Evolutionary conservation across 53 echinoderm and acorn worm genomes (phyloP).

Genomic region (Echinometra lucunter): DNA sequence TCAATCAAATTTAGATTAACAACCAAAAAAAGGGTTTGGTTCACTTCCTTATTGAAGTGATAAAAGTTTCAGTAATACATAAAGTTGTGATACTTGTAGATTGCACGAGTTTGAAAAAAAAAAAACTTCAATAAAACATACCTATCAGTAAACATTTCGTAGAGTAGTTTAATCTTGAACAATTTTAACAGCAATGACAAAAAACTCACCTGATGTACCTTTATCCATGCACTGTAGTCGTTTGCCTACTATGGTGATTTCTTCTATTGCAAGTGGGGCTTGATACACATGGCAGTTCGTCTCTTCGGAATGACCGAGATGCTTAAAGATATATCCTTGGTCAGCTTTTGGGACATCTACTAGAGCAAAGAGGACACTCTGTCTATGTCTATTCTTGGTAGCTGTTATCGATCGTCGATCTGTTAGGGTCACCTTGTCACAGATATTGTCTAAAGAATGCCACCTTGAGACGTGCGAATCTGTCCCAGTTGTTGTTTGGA

Average conservation of each 20-base stretch:
- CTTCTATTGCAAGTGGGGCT: conserved; percentile 80
- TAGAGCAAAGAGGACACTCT: conserved; percentile 75
- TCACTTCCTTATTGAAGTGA: not conserved
- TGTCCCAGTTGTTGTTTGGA: conserved; percentile 66
- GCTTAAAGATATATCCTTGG: conserved; percentile 78
- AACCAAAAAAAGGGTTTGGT: not conserved
- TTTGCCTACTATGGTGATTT: conserved; percentile 78
- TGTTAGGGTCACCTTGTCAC: conserved; percentile 65
- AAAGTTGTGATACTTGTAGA: not conserved
- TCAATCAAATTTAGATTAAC: not conserved
- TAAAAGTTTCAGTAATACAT: not conserved
- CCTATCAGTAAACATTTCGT: conserved; percentile 17
- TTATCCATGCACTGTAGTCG: conserved; percentile 76
- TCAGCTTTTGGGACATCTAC: conserved; percentile 78
- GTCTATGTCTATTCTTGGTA: conserved; percentile 76
- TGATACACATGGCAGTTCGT: conserved; percentile 80
- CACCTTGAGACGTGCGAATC: conserved; percentile 78
- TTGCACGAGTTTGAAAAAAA: conserved; percentile 35
- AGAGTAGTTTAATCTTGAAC: conserved; percentile 22
- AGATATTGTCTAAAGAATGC: conserved; percentile 70
- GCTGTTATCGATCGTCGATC: conserved; percentile 66
- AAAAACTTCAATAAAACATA: conserved; percentile 50
- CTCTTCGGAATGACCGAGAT: conserved; percentile 81
- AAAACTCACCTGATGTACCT: conserved; percentile 62
- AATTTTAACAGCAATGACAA: not conserved